Evolutionary conservation across 2,888 invertebrate genomes (phyloP).

Genomic region (Apodemia zela): DNA sequence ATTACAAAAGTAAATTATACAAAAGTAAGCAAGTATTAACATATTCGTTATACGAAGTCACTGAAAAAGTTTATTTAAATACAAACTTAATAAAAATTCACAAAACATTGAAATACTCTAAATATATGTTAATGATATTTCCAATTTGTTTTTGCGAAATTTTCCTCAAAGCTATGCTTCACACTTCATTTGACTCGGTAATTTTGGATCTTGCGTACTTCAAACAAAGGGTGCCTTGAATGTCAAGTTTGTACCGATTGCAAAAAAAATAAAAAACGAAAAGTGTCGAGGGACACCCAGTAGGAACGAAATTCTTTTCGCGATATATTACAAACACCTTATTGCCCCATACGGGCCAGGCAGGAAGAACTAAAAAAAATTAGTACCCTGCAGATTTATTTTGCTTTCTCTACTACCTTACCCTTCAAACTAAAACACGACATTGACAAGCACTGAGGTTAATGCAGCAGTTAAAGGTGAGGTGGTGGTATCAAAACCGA

Average conservation of each 20-base stretch:
- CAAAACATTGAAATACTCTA: conserved; percentile 2
- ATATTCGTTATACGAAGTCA: not conserved
- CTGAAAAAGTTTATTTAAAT: not conserved
- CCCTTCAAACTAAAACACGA: too few relatives aligned
- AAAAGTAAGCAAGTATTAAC: not conserved
- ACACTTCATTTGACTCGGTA: conserved; percentile 18
- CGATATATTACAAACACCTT: too few relatives aligned
- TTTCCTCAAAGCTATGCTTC: not conserved
- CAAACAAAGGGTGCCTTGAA: conserved; percentile 10
- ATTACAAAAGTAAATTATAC: too few relatives aligned
- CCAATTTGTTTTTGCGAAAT: conserved; percentile 11
- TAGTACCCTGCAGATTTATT: too few relatives aligned
- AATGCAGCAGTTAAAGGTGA: too few relatives aligned
- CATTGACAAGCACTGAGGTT: too few relatives aligned
- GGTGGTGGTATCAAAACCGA: too few relatives aligned
- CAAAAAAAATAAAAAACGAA: not conserved
- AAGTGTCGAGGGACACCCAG: too few relatives aligned
- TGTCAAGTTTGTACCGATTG: conserved; percentile 12
- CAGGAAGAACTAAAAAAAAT: too few relatives aligned
- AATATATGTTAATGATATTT: conserved; percentile 15
- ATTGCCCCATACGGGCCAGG: too few relatives aligned
- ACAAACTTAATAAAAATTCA: conserved; percentile 12
- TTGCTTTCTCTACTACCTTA: too few relatives aligned
- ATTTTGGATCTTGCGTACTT: conserved; percentile 18
- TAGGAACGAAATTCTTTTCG: too few relatives aligned